Evolutionary conservation across 2,888 invertebrate species (phyloP).

Genomic region (Drosophila fulvimacula): DNA sequence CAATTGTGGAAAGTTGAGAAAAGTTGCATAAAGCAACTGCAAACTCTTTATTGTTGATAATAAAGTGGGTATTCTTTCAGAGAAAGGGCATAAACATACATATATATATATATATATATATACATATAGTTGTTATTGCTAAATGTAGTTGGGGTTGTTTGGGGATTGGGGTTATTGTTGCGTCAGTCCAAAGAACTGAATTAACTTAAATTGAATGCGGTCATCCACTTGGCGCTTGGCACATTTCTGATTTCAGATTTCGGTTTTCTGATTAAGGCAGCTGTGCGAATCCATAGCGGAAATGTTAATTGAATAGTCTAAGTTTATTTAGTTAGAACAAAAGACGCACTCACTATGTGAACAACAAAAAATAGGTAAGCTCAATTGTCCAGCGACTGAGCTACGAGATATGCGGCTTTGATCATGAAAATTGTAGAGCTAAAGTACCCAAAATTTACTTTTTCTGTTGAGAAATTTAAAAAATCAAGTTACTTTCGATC

Average conservation of each 20-base stretch:
- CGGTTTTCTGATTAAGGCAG: constrained; percentile 8
- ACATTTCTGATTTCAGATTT: constrained; percentile 35
- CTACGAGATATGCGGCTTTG: background rate
- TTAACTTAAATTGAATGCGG: constrained; percentile 61
- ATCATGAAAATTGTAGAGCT: background rate
- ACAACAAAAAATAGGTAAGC: constrained; percentile 7
- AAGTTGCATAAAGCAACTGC: background rate
- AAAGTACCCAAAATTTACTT: background rate
- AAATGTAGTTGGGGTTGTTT: constrained; percentile 1
- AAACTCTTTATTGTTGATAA: background rate
- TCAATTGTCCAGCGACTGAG: constrained; percentile 19
- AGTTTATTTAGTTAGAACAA: constrained; percentile 55
- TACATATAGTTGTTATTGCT: background rate
- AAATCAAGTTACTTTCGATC: too few relatives aligned
- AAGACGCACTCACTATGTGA: constrained; percentile 8
- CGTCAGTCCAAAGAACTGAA: constrained; percentile 37
- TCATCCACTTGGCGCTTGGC: constrained; percentile 31
- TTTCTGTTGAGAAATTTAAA: too few relatives aligned
- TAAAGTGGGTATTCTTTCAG: background rate
- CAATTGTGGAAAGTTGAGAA: background rate
- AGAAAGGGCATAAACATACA: background rate
- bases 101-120: background rate
- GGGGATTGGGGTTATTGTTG: constrained; percentile 8
- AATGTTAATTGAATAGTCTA: constrained; percentile 66
- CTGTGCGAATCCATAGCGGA: constrained; percentile 58